Evolutionary conservation across 2,888 invertebrate species (phyloP), one percentile per base, ranked within the genome.

Genomic region (Laspeyria flexula): DNA sequence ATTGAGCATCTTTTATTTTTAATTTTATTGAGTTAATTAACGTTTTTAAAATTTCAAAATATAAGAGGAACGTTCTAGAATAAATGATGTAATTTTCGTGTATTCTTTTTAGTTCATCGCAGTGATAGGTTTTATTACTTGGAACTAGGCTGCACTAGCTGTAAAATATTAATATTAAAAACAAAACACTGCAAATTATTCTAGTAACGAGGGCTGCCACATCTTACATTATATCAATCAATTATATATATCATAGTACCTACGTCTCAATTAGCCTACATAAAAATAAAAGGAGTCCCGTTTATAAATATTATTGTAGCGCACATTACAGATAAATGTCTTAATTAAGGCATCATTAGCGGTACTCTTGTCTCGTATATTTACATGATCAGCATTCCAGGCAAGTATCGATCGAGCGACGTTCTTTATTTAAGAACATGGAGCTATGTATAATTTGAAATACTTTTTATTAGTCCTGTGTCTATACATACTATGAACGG

Each of bases 261-360:
- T 34, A 51, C 47, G 50, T 42, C 47, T 60, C 56, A 65, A 65
- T 65, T 54, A 61, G 33, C 46, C 35, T 39, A 43, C 16, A 44
- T 30, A 59, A 37, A 47, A 52, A 63, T 62, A 52, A 53, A 57
- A 46, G 46, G 33, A 16, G 6, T 38, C 13, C 33, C 39, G 38
- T 42, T 57, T 55, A 56, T 64, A 63, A 55, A 58, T 69, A 61
- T 63, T 56, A 45, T 43, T 50, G 48, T 43, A 39, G 38, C 43
- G 18, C 42, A 55, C 56, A 59, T 59, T 60, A 55, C 51, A 63
- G 52, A 70, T 65, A 57, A 54, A 69, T 69, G 65, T 56, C 62
- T 71, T 67, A 60, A 71, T 71, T 71, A 67, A 60, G 49, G 30
- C 42, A 51, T 65, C 55, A 57, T 66, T 65, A 64, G 55, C 50